phyloP scores from a whole-genome alignment of 1,140 invertebrate genomes.

The Drosophila repleta region DNA sequence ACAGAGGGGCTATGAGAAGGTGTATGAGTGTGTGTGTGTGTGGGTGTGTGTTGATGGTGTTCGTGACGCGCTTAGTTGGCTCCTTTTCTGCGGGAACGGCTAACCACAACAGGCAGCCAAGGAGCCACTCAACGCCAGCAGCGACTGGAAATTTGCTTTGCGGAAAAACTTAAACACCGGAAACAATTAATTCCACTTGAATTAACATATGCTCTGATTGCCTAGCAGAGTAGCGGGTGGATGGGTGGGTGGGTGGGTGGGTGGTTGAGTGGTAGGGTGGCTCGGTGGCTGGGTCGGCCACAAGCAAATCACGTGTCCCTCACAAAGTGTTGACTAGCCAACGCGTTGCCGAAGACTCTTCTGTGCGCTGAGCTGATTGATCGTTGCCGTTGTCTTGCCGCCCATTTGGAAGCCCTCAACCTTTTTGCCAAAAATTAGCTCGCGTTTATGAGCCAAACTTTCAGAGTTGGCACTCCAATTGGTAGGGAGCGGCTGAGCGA shows the following conservation, averaged over 20 bases:
- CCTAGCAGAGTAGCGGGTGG: constrained; percentile 18
- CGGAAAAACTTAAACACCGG: constrained; percentile 84
- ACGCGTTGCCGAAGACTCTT: constrained; percentile 18
- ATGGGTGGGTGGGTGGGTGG: background rate
- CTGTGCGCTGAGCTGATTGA: constrained; percentile 60
- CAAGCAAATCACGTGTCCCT: constrained; percentile 41
- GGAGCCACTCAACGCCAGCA: constrained; percentile 51
- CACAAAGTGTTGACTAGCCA: constrained; percentile 68
- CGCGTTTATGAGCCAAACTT: constrained; percentile 72
- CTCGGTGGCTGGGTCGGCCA: background rate
- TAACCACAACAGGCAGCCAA: constrained; percentile 49
- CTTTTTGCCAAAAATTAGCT: constrained; percentile 44
- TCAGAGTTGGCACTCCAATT: constrained; percentile 36
- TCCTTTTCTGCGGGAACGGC: constrained; percentile 23
- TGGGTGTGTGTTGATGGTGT: constrained; percentile 5
- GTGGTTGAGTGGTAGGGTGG: background rate
- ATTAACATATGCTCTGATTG: constrained; percentile 82
- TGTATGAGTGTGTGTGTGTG: background rate
- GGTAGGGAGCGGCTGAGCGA: constrained; percentile 15
- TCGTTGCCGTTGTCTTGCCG: constrained; percentile 40
- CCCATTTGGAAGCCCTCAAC: background rate
- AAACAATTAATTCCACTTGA: constrained; percentile 84
- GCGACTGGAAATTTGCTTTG: constrained; percentile 76
- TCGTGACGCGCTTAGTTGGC: constrained; percentile 32
- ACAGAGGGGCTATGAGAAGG: constrained; percentile 13